A percentile compares a stretch with the other conserved stretches of the same genome.
Conservation (phyloP, 2,888 invertebrate species). For the Limnephilus lunatus region DNA sequence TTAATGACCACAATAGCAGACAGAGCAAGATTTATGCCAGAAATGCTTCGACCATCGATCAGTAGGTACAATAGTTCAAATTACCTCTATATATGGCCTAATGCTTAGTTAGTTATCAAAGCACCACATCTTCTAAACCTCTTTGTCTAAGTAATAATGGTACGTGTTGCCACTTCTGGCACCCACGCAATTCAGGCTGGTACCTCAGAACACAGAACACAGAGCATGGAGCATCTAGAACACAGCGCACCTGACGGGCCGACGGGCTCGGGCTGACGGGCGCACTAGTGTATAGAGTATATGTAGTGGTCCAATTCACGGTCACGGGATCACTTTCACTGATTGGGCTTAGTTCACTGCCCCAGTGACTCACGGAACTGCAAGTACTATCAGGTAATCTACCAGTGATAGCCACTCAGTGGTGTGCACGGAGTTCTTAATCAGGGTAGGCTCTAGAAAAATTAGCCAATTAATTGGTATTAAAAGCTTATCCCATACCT, state of each 20-base stretch:
- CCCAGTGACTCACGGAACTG: slow-evolving; percentile 54
- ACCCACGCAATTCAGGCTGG: neutral
- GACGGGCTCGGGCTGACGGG: neutral
- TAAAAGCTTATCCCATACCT: no score
- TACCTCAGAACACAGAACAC: neutral
- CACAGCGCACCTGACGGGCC: slow-evolving; percentile 20
- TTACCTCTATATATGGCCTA: neutral
- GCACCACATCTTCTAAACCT: neutral
- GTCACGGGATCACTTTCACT: slow-evolving; percentile 49
- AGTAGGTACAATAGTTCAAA: neutral
- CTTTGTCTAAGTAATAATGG: neutral
- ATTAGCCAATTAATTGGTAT: no score
- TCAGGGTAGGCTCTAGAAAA: no score
- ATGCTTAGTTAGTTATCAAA: neutral
- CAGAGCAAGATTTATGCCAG: no score
- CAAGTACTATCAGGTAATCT: neutral
- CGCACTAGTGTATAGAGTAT: neutral
- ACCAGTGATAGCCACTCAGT: neutral
- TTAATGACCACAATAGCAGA: no score
- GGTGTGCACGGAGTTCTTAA: no score
- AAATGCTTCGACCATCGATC: no score
- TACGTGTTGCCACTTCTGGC: neutral
- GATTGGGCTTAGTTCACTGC: slow-evolving; percentile 30
- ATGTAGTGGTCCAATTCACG: slow-evolving; percentile 11
- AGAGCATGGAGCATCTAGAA: neutral